These are phyloP conservation scores for Acipenser oxyrinchus DNA, from an alignment of 2,797 vertebrate species.

Conservation along the genomic window DNA sequence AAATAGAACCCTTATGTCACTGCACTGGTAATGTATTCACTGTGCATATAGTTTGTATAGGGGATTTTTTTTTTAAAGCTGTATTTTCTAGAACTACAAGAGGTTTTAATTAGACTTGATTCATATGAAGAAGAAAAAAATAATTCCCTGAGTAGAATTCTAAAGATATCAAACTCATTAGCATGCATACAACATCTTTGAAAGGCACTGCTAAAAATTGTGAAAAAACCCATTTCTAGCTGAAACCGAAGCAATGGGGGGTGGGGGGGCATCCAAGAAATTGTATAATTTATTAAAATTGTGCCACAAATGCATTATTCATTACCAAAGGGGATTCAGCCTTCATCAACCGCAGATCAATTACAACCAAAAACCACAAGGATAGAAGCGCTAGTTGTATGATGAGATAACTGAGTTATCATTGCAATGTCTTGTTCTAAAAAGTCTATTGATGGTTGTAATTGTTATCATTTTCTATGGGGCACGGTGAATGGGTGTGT, in stretches of 20 bases:
- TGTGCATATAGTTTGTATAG: no score
- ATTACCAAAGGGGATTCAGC: background rate
- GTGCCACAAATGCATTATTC: constrained; percentile 3
- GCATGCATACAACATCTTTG: background rate
- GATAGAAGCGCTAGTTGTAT: constrained; percentile 18
- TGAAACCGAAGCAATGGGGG: constrained; percentile 18
- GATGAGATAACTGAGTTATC: no score
- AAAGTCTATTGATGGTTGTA: background rate
- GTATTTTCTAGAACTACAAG: no score
- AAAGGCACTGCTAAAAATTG: background rate
- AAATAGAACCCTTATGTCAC: no score
- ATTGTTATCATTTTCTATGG: no score
- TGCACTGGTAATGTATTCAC: no score
- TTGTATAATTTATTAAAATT: constrained; percentile 5
- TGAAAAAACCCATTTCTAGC: constrained; percentile 16
- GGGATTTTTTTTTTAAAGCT: no score
- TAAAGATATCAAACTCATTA: background rate
- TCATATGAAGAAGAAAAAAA: no score
- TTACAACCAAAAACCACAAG: background rate
- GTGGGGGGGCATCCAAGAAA: constrained; percentile 31
- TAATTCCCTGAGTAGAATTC: background rate
- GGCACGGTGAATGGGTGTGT: no score
- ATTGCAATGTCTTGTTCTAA: background rate
- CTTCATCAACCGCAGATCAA: constrained; percentile 6
- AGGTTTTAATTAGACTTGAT: no score